Evolutionary conservation across 1,140 invertebrate genomes (phyloP).

Genomic region (Probaryconus sp.): DNA sequence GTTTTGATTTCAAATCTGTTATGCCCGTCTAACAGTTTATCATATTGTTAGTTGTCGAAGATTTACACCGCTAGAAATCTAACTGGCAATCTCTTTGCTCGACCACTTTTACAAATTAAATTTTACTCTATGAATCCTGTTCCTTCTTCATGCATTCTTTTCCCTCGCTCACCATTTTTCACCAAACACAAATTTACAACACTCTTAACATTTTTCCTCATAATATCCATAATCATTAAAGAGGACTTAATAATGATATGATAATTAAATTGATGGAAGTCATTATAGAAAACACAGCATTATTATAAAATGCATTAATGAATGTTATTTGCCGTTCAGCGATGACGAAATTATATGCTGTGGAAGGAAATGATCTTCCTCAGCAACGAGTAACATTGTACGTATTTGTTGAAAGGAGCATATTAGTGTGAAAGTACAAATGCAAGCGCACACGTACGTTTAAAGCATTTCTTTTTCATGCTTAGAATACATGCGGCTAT

Average conservation of each 20-base stretch:
- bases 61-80: conserved; percentile 28
- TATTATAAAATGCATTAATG: too few relatives aligned
- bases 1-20: conserved; percentile 50
- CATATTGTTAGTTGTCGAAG: conserved; percentile 31
- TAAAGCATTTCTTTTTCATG: conserved; percentile 29
- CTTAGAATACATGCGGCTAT: conserved; percentile 5
- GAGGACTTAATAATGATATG: too few relatives aligned
- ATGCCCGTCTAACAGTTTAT: conserved; percentile 41
- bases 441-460: conserved; percentile 17
- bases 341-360: conserved; percentile 21
- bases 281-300: too few relatives aligned
- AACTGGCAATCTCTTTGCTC: conserved; percentile 35
- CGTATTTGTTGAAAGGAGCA: conserved; percentile 33
- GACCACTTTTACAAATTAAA: too few relatives aligned
- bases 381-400: conserved; percentile 25
- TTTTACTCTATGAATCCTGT: too few relatives aligned
- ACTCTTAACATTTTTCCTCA: too few relatives aligned
- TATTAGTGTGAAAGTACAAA: conserved; percentile 33
- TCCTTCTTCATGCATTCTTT: too few relatives aligned
- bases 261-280: too few relatives aligned
- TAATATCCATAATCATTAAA: too few relatives aligned
- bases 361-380: conserved; percentile 18
- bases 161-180: too few relatives aligned
- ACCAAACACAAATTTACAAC: too few relatives aligned
- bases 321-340: neutral